Evolutionary conservation across 2,888 invertebrate genomes (phyloP).

Genomic region (Octodonta nipae): DNA sequence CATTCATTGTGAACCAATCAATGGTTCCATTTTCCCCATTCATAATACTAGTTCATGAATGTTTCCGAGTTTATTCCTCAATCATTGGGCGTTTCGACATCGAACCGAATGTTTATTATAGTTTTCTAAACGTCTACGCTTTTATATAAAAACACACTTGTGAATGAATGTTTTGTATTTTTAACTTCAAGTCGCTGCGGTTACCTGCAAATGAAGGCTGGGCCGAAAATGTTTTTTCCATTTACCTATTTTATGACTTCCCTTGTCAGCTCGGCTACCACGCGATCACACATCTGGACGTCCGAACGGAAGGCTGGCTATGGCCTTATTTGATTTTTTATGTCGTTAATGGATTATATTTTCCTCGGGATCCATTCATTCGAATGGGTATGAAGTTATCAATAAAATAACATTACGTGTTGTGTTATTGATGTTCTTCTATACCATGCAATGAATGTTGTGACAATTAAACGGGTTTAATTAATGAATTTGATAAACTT

Average conservation of each 20-base stretch:
- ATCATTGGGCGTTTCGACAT: conserved; percentile 21
- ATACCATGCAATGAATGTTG: too few species aligned
- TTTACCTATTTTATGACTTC: conserved; percentile 7
- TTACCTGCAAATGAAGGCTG: conserved; percentile 9
- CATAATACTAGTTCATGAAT: conserved; percentile 25
- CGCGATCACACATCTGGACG: conserved; percentile 9
- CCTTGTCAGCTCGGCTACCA: conserved; percentile 10
- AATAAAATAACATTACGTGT: not conserved
- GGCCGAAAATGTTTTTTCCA: conserved; percentile 8
- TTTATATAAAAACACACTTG: conserved; percentile 12
- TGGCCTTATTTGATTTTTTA: too few species aligned
- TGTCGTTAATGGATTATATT: too few species aligned
- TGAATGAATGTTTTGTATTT: conserved; percentile 14
- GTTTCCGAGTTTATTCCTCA: conserved; percentile 23
- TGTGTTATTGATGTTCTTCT: not conserved
- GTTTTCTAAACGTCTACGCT: conserved; percentile 20
- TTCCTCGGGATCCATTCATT: too few species aligned
- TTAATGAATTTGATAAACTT: too few species aligned
- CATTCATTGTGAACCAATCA: conserved; percentile 28
- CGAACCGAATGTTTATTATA: too few species aligned
- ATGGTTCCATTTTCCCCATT: conserved; percentile 26
- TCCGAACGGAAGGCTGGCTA: too few species aligned
- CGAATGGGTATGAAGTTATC: not conserved
- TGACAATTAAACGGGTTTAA: too few species aligned
- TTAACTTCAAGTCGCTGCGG: conserved; percentile 5